These are phyloP conservation scores for Akabosia matsudoensis DNA, from an alignment of 1,140 invertebrate genomes.

Conservation along the genomic window DNA sequence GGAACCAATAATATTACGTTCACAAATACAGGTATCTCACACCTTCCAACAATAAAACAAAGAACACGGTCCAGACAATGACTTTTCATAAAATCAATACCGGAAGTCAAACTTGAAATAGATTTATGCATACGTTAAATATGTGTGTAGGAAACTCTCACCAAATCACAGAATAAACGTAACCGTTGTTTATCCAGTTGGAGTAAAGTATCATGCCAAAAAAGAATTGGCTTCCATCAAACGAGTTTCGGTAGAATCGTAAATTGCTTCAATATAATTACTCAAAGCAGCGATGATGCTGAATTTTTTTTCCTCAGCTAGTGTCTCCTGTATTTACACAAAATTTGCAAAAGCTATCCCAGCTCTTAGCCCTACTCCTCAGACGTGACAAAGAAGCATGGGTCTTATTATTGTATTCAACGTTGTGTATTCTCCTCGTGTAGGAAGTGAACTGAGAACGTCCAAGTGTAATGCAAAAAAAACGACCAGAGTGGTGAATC, in stretches of 20 bases:
- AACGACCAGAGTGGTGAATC: conserved; percentile 16
- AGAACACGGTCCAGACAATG: too few relatives aligned
- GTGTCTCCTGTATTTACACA: conserved; percentile 8
- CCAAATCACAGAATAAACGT: too few relatives aligned
- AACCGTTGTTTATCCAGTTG: too few relatives aligned
- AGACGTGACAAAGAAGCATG: not conserved
- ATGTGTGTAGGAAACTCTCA: too few relatives aligned
- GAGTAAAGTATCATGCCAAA: too few relatives aligned
- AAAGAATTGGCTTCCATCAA: not conserved
- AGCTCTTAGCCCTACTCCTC: not conserved
- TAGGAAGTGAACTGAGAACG: conserved; percentile 23
- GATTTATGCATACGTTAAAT: too few relatives aligned
- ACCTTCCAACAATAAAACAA: too few relatives aligned
- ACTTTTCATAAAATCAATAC: too few relatives aligned
- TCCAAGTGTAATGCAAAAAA: conserved; percentile 15
- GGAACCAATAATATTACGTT: too few relatives aligned
- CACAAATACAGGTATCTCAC: too few relatives aligned
- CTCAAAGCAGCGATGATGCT: not conserved
- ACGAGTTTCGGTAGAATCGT: not conserved
- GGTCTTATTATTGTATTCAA: not conserved
- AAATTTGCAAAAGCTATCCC: not conserved
- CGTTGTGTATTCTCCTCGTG: not conserved
- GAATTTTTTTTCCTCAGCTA: not conserved
- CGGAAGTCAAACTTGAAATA: too few relatives aligned
- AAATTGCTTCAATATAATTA: conserved; percentile 5